Conservation (phyloP, 2,113 vertebrate species). For the Origma solitaria region DNA sequence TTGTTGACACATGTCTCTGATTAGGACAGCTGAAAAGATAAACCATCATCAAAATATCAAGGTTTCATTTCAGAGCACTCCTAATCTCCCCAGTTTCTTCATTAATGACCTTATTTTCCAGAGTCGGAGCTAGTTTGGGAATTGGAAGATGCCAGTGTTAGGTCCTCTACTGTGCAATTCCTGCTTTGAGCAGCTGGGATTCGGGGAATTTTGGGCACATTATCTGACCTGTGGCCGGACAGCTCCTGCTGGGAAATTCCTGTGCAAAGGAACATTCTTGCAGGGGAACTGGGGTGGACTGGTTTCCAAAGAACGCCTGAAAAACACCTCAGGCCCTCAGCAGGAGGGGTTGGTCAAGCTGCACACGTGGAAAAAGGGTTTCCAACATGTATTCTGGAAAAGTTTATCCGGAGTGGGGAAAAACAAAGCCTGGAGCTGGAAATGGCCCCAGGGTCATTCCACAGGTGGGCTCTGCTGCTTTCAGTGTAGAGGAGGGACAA, state of each 20-base stretch:
- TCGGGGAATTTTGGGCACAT: neutral
- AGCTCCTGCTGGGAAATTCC: neutral
- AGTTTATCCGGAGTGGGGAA: neutral
- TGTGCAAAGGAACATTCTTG: neutral
- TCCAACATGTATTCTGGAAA: neutral
- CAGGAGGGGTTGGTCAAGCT: neutral
- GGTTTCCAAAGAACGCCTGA: neutral
- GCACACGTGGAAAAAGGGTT: neutral
- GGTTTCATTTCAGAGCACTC: neutral
- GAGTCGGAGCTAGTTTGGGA: neutral
- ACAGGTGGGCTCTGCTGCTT: neutral
- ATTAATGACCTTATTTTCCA: neutral
- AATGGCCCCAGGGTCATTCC: neutral
- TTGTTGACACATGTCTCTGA: neutral
- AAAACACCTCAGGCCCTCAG: neutral
- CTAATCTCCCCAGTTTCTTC: neutral
- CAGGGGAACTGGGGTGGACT: neutral
- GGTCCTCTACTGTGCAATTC: neutral
- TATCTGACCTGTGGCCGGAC: neutral
- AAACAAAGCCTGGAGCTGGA: neutral
- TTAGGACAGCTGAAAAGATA: conserved; percentile 5
- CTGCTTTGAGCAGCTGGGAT: neutral
- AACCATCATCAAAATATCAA: neutral
- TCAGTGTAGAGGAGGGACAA: neutral
- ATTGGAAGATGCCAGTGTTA: neutral